Base-by-base conservation (phyloP, 1,140 invertebrate species). In the Drosophila sechellia region DNA sequence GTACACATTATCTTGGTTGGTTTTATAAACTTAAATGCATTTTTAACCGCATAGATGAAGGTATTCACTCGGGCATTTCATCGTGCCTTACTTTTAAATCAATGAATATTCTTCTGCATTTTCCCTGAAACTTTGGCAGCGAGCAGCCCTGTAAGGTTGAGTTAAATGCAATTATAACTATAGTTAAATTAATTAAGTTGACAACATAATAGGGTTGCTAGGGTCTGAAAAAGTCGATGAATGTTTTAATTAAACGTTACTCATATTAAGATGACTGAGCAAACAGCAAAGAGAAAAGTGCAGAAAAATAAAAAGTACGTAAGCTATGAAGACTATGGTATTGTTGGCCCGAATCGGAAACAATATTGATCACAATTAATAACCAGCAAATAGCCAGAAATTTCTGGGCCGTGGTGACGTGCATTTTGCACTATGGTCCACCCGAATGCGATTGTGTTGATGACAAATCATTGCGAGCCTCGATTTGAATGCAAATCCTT, bases 131-230 rank as follows among this genome's bases (percentile, higher is more conserved):
- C 54, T 78, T 81, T 79, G 63, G 59, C 63, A 78, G 49, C 57
- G 55, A 22, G 20, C 20, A 22, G 20, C 2, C 0, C 20, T 22
- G 20, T 22, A 22, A 22, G 4, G 25, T 27, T 27, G 25, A 27
- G 25, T 27, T 27, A 27, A 27, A 27, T 81, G 63, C 54, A 81
- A 64, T 76, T 76, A 56, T 68, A 22, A 22, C 20, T 22, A 85
- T 85, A 83, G 87, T 81, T 81, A 75, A 86, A 86, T 86, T 86
- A 86, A 86, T 5, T 75, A 81, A 78, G 77, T 85, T 85, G 69
- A 78, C 64, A 81, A 64, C 81, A 77, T 75, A 55, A 77, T 50
- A 61, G 46, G 60, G 48, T 48, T 37, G 42, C 48, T 39, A 31
- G 25, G 11, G 15, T 54, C 37, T 31, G 42, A 71, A 55, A 78